Base-by-base conservation (phyloP, 2,888 invertebrate species). In the Zhuqinia jingwanae region DNA sequence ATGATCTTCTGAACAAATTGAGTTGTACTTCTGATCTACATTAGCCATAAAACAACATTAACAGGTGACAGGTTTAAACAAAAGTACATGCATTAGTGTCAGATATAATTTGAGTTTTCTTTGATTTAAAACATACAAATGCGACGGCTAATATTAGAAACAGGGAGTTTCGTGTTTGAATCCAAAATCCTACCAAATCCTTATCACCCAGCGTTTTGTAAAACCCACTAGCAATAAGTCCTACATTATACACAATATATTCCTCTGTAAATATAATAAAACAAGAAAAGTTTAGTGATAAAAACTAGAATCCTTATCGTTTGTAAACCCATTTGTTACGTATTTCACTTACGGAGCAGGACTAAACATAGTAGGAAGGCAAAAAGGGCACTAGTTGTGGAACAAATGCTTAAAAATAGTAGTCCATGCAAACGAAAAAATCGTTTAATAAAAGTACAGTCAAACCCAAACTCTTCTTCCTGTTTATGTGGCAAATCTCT, bases 241-340 rank as follows among this genome's bases (percentile, higher is more conserved):
- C 94, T 60, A 94, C 93, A 87, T 93, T 92, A 91, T 93, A 94
- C 15, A 93, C 93, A 45, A 94, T 91, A 88, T 93, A 92, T 91
- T 94, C 93, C 89, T 94, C 94, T 93, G 92, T 68, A 91, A 91
- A 85, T n/a, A n/a, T n/a, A 36, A 36, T 8, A 3, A 36, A 8
- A 36, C 8, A 36, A 36, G 5, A 15, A 42, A 77, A 36, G 3
- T 11, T 17, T 17, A n/a, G n/a, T n/a, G n/a, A n/a, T n/a, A n/a
- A n/a, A n/a, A n/a, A n/a, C n/a, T n/a, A n/a, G n/a, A n/a, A n/a
- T n/a, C n/a, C n/a, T n/a, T n/a, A n/a, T n/a, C n/a, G n/a, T n/a
- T n/a, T n/a, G n/a, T n/a, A n/a, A n/a, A n/a, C n/a, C n/a, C n/a
- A n/a, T n/a, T n/a, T n/a, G n/a, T n/a, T n/a, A n/a, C n/a, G n/a